These are phyloP conservation scores for Eristalis intricaria DNA, from an alignment of 2,888 invertebrate genomes.

Conservation along the genomic window DNA sequence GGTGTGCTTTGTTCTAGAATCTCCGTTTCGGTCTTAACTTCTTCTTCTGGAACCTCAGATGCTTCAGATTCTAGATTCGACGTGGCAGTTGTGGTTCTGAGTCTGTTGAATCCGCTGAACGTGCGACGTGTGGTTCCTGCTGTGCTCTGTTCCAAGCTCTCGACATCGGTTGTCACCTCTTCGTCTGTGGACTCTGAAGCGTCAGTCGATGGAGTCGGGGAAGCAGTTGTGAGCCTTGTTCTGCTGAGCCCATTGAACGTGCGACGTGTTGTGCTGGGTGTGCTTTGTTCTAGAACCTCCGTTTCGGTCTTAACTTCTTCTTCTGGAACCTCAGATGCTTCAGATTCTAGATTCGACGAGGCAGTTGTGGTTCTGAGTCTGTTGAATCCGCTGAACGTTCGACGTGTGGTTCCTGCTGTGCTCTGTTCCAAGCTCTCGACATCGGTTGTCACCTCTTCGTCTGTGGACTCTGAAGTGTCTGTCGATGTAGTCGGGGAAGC, in stretches of 20 bases:
- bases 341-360: not conserved
- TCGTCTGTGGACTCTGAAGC: not conserved
- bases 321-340: not conserved
- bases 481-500: not conserved
- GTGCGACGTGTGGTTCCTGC: constrained; percentile 5
- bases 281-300: not conserved
- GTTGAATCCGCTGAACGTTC: constrained; percentile 4
- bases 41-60: not conserved
- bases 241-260: constrained; percentile 55
- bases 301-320: not conserved
- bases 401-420: not conserved
- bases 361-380: not conserved
- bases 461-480: constrained; percentile 4
- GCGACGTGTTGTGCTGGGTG: constrained; percentile 34
- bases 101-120: constrained; percentile 7
- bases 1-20: not conserved
- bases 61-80: not conserved
- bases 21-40: not conserved
- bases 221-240: constrained; percentile 14
- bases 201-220: not conserved
- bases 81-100: not conserved
- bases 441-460: constrained; percentile 19
- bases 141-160: not conserved
- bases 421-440: not conserved
- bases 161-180: not conserved